Evolutionary conservation across 37 sponge, comb jelly and placozoan genomes (phyloP).

Genomic region (Mnemiopsis leidyi): DNA sequence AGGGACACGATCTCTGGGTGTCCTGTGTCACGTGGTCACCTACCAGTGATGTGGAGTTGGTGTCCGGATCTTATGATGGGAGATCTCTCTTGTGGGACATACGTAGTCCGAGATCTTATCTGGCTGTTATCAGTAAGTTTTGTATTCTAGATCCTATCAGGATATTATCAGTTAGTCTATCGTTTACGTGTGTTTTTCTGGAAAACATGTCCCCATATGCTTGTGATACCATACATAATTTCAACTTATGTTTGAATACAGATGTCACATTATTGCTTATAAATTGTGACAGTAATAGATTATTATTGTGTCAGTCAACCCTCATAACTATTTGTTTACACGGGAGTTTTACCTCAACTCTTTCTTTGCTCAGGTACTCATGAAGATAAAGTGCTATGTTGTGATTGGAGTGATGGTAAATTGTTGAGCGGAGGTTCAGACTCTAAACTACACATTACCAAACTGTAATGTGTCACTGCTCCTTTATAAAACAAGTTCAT

Average conservation of each 20-base stretch:
- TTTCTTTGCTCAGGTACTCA: conserved; percentile 19
- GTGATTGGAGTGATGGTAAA: background rate
- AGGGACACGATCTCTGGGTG: conserved; percentile 11
- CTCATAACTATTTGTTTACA: too few species aligned
- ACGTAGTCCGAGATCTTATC: background rate
- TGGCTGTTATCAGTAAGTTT: background rate
- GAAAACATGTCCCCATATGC: too few species aligned
- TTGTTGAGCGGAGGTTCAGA: conserved; percentile 1
- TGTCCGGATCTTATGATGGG: conserved; percentile 9
- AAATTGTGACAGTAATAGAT: too few species aligned
- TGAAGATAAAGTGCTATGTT: conserved; percentile 3
- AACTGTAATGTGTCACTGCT: background rate
- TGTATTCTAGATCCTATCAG: too few species aligned
- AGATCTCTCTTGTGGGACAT: conserved; percentile 3
- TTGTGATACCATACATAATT: too few species aligned
- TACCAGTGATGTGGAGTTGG: background rate
- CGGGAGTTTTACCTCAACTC: too few species aligned
- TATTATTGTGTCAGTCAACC: too few species aligned
- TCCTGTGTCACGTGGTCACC: conserved; percentile 1
- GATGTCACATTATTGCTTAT: too few species aligned
- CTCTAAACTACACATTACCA: background rate
- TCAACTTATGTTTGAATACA: too few species aligned
- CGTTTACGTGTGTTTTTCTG: too few species aligned
- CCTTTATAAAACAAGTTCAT: background rate
- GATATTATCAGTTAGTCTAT: too few species aligned